These are phyloP conservation scores for Alosa sapidissima DNA, from an alignment of 2,797 vertebrate species.

Conservation along the genomic window DNA sequence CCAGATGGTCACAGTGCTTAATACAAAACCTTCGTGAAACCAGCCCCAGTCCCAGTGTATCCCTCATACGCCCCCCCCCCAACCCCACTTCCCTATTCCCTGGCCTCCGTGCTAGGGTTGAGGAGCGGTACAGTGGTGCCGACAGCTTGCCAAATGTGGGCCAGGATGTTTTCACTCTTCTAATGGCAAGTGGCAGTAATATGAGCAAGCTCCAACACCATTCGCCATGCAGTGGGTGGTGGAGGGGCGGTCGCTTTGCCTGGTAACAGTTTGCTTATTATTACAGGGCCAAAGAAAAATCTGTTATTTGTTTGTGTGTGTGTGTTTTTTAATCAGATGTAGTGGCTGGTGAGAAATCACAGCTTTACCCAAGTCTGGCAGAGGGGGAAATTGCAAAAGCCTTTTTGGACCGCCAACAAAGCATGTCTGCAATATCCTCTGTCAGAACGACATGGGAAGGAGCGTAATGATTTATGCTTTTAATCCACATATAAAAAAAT, in stretches of 20 bases:
- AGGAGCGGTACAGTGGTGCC: background rate
- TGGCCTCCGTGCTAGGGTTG: background rate
- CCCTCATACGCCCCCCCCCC: background rate
- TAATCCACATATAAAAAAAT: background rate
- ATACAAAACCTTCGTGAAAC: background rate
- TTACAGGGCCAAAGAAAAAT: background rate
- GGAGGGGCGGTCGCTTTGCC: background rate
- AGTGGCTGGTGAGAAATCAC: conserved; percentile 5
- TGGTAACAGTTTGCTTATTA: background rate
- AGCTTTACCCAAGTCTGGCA: background rate
- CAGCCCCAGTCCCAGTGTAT: background rate
- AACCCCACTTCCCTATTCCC: background rate
- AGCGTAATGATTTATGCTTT: background rate
- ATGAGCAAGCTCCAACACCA: background rate
- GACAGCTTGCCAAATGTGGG: background rate
- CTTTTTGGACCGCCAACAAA: background rate
- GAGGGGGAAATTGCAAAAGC: background rate
- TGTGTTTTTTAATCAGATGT: background rate
- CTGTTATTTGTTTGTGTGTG: conserved; percentile 1
- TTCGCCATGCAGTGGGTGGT: background rate
- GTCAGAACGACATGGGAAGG: background rate
- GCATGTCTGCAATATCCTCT: background rate
- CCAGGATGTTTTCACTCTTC: background rate
- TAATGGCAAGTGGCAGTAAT: conserved; percentile 5
- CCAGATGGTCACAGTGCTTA: background rate